Base-by-base conservation (phyloP, 2,888 invertebrate species). In the Caenorhabditis sinica region DNA sequence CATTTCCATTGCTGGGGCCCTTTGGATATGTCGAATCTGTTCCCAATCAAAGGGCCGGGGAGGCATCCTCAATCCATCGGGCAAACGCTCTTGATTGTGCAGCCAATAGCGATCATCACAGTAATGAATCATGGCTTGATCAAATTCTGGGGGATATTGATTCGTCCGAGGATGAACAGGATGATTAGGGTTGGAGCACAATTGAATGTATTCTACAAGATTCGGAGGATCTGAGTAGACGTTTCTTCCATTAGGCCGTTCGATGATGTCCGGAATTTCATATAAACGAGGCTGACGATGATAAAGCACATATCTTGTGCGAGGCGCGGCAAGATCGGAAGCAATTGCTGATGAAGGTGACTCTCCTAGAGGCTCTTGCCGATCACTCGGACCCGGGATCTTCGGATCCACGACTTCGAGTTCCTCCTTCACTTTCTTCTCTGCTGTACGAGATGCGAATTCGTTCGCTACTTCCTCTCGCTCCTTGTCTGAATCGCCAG, bases 91-190 rank as follows among this genome's bases (percentile, higher is more conserved):
- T 5, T 30, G 20, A 23, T 65, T 30, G 20, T 75, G n/a, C 0
- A 49, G 60, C 76, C 76, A 76, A 30, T 43, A 76, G 0, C 15
- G 13, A 60, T 76, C 76, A 33, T 76, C 76, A 9, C 23, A 20
- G 33, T 60, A 76, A 13, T 20, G 60, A 36, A 76, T 36, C 49
- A 60, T 36, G 1, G 68, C 49, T 2, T 33, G 56, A 17, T 23
- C 23, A 8, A 17, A 68, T 2, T 36, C 13, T 0, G 33, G 17
- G 0, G 76, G 68, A 23, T 76, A 76, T 25, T 68, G 68, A 49
- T 60, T 20, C 2, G 61, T 56, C 4, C 71, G 53, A 6, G 63
- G 71, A 45, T 56, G 63, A 6, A 20, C 2, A 3, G 40, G 49
- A 4, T 61, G 49, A 3, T 23, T n/a, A 1, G 76, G 71, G 25